Base-by-base conservation (phyloP, 1,140 invertebrate species). In the Diploscapter pachys region DNA sequence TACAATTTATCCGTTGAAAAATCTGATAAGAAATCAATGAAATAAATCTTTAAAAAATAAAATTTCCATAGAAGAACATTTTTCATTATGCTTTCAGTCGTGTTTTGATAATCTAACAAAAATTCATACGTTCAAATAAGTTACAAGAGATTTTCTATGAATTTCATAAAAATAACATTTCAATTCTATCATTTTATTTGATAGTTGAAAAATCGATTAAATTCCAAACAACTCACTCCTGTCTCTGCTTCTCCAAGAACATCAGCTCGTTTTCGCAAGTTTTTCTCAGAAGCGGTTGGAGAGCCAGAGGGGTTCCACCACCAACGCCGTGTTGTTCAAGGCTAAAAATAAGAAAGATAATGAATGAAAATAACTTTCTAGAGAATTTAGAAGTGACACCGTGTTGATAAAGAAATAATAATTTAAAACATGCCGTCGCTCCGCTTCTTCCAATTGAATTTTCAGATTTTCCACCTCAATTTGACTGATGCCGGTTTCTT, bases 201-300 rank as follows among this genome's bases (percentile, higher is more conserved):
- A 59, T 11, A 11, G 13, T 59, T 59, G 13, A 59, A 59, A 11
- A 59, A 11, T 11, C 13, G 9, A 59, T 59, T 59, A 31, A 31
- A 5, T 53, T 13, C 5, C 51, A 53, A 48, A 9, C 11, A 71
- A 72, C 63, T 8, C 48, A 85, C 59, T 85, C 82, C 61, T 73
- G 64, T 65, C 81, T 79, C 56, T 80, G 78, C 64, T 76, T 72
- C n/a, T 83, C 72, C 11, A 85, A 71, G 77, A 78, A 83, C 8
- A 69, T 59, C 57, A 79, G 71, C 71, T 85, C 83, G n/a, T 78
- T 68, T 64, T 85, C 84, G 52, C 82, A 85, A 31, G 83, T 85
- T 61, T 71, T 69, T 62, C 85, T 55, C 2, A 85, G 73, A 5
- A 85, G 64, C 4, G 83, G 84, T 61, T 85, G 83, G 11, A 84